Evolutionary conservation across 23 tunicate genomes (phyloP), one percentile per base, ranked within the genome.

Genomic region (Ciona savignyi): DNA sequence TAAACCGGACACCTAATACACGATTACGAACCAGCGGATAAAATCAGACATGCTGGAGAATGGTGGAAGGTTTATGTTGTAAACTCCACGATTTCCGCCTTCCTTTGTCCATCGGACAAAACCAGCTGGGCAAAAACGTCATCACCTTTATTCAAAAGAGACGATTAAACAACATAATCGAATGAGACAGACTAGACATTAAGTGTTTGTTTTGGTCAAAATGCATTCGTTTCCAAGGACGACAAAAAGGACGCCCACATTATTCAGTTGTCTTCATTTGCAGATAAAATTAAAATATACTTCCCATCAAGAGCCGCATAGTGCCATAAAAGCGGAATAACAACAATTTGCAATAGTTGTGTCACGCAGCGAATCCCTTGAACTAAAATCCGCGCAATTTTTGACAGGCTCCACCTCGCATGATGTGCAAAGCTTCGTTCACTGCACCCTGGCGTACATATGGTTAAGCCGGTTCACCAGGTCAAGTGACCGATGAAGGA

Each of bases 1-100:
- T 42, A 42, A 42, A 42, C 56, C 56, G 56, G 56, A 42, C 56
- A 42, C 56, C 56, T 42, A 42, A 42, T 42, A 42, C 56, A 42
- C 56, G 56, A 42, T 42, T 42, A 42, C 56, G 15, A 42, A 42
- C 56, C 56, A 42, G 11, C 56, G 56, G 56, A 42, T 9, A 42
- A 42, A 42, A 42, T 42, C 56, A 42, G 9, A 9, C 56, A 42
- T 9, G 56, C 15, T 42, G 56, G 15, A 9, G 15, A 15, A 42
- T 42, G 56, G 15, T 42, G 11, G 56, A 42, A 15, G 56, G 9
- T 42, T 42, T 42, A 42, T 42, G n/a, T n/a, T n/a, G 56, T 42
- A 42, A 42, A 42, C 56, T 15, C 56, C 9, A 15, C 56, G 56
- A 42, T 42, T 42, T 42, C 56, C 56, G 56, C 15, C 56, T 9